Percentiles rank a stretch among this genome's conserved stretches.
Evolutionary conservation across 2,888 invertebrate genomes (phyloP).

Genomic region (Hirudinaria manillensis): DNA sequence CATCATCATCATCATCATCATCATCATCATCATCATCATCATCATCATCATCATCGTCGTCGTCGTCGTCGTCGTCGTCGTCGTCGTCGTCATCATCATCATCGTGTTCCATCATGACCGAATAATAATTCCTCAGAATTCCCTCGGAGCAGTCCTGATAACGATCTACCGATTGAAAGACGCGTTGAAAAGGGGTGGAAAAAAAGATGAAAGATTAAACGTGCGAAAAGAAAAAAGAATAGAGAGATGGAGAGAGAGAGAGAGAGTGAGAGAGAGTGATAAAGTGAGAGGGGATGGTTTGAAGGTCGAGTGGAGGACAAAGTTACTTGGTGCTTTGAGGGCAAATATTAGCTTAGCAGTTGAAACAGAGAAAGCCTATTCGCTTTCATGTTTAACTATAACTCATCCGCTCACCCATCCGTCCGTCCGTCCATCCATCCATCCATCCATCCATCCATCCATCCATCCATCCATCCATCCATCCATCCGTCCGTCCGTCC

Average conservation of each 20-base stretch:
- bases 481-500: constrained; percentile 3
- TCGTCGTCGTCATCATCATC: constrained; percentile 27
- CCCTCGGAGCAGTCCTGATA: not conserved
- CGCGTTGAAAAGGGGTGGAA: too few species aligned
- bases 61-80: constrained; percentile 27
- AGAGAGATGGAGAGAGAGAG: too few species aligned
- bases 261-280: too few species aligned
- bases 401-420: not conserved
- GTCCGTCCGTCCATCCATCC: constrained; percentile 14
- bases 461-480: constrained; percentile 22
- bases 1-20: constrained; percentile 29
- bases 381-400: too few species aligned
- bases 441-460: constrained; percentile 14
- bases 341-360: too few species aligned
- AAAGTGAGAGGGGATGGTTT: too few species aligned
- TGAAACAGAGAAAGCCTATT: too few species aligned
- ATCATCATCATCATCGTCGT: constrained; percentile 32
- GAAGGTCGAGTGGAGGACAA: too few species aligned
- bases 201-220: too few species aligned
- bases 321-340: too few species aligned
- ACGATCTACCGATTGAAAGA: not conserved
- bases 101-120: not conserved
- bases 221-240: too few species aligned
- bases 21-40: constrained; percentile 33
- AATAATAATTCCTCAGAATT: not conserved